Evolutionary conservation across 2,797 vertebrate species (phyloP).

Genomic region (Pelodytes ibericus): DNA sequence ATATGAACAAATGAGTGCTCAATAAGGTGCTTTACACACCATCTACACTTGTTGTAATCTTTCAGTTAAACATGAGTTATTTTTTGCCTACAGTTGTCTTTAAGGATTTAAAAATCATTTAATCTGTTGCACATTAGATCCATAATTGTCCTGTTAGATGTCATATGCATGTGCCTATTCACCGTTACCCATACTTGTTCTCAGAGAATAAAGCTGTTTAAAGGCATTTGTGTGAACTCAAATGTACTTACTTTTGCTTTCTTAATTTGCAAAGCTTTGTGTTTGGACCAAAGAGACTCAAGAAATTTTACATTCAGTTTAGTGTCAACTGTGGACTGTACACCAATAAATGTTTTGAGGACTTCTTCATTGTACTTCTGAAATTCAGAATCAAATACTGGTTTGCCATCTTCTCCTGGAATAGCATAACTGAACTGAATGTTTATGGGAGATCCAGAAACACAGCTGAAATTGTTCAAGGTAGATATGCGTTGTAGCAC

Average conservation of each 20-base stretch:
- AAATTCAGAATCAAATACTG: conserved; percentile 74
- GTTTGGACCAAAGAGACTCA: conserved; percentile 71
- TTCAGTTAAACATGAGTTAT: too few relatives aligned
- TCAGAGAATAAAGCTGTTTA: too few relatives aligned
- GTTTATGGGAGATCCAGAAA: not conserved
- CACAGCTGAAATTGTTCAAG: conserved; percentile 76
- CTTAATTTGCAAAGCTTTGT: conserved; percentile 62
- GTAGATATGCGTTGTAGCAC: conserved; percentile 70
- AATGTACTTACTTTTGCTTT: conserved; percentile 79
- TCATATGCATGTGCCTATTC: too few relatives aligned
- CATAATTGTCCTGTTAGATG: too few relatives aligned
- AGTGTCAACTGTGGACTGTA: conserved; percentile 59
- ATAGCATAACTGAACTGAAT: conserved; percentile 71
- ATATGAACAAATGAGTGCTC: too few relatives aligned
- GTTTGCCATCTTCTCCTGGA: conserved; percentile 59
- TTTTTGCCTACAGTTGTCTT: too few relatives aligned
- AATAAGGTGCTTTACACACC: too few relatives aligned
- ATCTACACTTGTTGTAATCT: too few relatives aligned
- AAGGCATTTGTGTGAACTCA: too few relatives aligned
- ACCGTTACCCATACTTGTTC: too few relatives aligned
- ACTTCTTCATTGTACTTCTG: conserved; percentile 67
- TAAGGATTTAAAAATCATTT: too few relatives aligned
- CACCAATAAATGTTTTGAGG: conserved; percentile 74
- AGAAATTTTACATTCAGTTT: conserved; percentile 76
- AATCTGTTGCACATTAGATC: too few relatives aligned